Percentiles rank a stretch among this genome's conserved stretches.
Conservation (phyloP, 2,888 invertebrate species). For the Platycheirus rosarum region DNA sequence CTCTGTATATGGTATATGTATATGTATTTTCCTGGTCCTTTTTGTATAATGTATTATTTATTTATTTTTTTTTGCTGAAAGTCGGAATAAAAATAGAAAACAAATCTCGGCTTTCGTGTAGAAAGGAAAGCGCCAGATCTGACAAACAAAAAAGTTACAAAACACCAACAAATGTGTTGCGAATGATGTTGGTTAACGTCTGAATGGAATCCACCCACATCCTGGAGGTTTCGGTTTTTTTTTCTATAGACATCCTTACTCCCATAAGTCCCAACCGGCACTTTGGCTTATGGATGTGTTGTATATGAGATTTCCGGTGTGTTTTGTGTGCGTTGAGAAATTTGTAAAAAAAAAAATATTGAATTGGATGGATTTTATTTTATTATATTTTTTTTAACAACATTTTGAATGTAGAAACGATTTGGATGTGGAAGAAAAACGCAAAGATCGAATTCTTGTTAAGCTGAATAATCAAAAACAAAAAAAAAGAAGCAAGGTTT, state of each 20-base stretch:
- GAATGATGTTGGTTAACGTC: conserved; percentile 54
- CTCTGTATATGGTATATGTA: conserved; percentile 29
- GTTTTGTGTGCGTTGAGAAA: conserved; percentile 44
- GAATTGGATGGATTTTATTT: conserved; percentile 52
- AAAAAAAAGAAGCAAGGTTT: too few relatives aligned
- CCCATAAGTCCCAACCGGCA: too few relatives aligned
- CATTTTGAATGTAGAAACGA: conserved; percentile 21
- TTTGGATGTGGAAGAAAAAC: conserved; percentile 29
- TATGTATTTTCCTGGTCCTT: conserved; percentile 31
- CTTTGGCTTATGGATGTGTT: conserved; percentile 1
- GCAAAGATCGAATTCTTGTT: conserved; percentile 58
- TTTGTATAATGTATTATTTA: conserved; percentile 13
- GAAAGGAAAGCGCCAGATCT: conserved; percentile 22
- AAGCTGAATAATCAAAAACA: conserved; percentile 70
- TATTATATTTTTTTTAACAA: conserved; percentile 11
- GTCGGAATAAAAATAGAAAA: conserved; percentile 52
- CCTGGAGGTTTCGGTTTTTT: not conserved
- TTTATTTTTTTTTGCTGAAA: conserved; percentile 9
- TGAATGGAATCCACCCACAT: conserved; percentile 50
- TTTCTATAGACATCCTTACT: not conserved
- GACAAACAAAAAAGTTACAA: conserved; percentile 39
- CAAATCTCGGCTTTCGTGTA: conserved; percentile 56
- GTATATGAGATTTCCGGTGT: conserved; percentile 25
- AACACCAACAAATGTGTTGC: conserved; percentile 49
- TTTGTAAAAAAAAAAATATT: conserved; percentile 63